Evolutionary conservation across 2,113 vertebrate species (phyloP), one percentile per base, ranked within the genome.

Genomic region (Siniperca chuatsi): DNA sequence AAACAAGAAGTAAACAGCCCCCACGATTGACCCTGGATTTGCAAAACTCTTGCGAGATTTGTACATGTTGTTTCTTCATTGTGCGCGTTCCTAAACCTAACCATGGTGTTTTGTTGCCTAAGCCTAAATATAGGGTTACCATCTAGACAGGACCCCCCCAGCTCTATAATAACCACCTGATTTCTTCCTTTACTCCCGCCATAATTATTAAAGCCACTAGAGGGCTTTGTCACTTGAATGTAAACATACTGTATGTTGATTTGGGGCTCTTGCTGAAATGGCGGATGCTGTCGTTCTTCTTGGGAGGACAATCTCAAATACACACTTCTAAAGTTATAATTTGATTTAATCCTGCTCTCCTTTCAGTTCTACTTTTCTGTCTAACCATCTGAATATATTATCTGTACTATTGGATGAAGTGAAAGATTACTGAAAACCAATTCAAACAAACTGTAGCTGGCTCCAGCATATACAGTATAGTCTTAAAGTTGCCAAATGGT

Each of bases 351-450:
- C 15, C 46, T 16, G 46, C 46, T 16, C 13, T 48, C 13, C 46
- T 48, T 15, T 46, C 46, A 48, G 8, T 9, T 44, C 35, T 37
- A 37, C 44, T 5, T 16, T 6, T 48, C 46, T 48, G 25, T 60
- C 57, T 15, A 18, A n/a, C 13, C 9, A 54, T 66, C 75, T 42
- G 48, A 54, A 77, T 66, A 29, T 66, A 66, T 66, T 54, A 25
- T 54, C 15, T 55, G 15, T n/a, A 20, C 35, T 40, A 11, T 62
- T 37, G 4, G 12, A 4, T 64, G n/a, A 57, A 23, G 9, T 40
- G 35, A 23, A 65, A 40, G 4, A 62, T 62, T 20, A 62, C 4
- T 64, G 33, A 65, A 54, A 71, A 55, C 11, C 68, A 54, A 23
- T 64, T 4, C 61, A 40, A 40, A 8, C 33, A 18, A 61, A 64